Evolutionary conservation across 2,113 vertebrate species (phyloP).

Genomic region (Lathamus discolor): DNA sequence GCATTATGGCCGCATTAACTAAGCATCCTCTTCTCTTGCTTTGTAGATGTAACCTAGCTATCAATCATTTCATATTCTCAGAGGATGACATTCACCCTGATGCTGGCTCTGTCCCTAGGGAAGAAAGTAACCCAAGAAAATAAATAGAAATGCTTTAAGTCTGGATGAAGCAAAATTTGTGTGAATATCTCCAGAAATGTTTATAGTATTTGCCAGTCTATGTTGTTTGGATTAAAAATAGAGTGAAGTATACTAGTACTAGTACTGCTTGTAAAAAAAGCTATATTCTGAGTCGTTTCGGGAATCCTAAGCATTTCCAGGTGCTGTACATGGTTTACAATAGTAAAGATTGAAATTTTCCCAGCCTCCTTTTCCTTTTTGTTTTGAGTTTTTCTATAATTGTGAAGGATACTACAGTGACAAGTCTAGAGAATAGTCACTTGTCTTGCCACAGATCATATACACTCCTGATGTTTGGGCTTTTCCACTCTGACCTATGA

Average conservation of each 20-base stretch:
- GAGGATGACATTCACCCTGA: background rate
- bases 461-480: background rate
- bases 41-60: background rate
- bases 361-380: background rate
- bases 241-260: background rate
- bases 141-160: background rate
- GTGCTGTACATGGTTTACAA: slow-evolving; percentile 8
- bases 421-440: background rate
- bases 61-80: background rate
- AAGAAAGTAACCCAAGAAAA: background rate
- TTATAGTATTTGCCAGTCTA: background rate
- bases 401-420: background rate
- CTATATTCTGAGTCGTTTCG: background rate
- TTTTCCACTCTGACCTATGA: background rate
- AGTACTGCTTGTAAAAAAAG: background rate
- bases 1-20: background rate
- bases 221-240: background rate
- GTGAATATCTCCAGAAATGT: background rate
- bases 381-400: background rate
- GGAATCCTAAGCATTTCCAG: slow-evolving; percentile 45
- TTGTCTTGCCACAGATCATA: background rate
- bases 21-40: background rate
- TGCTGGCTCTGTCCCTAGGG: background rate
- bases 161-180: background rate
- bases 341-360: background rate